phyloP scores from a whole-genome alignment of 2,888 invertebrate genomes.

The Incurvaria masculella region DNA sequence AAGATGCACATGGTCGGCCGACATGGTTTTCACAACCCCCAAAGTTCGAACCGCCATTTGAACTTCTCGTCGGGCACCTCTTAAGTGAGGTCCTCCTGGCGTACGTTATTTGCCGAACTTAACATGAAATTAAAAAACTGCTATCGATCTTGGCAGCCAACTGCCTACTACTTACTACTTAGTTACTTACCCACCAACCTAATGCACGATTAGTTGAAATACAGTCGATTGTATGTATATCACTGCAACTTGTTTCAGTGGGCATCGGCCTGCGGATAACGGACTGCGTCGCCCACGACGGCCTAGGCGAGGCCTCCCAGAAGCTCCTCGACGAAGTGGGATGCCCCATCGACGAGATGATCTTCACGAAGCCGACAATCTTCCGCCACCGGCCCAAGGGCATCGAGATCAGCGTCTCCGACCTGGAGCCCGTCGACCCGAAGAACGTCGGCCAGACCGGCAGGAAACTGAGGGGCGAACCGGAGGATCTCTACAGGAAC shows the following conservation, averaged over 20 bases:
- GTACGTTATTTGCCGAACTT: no score
- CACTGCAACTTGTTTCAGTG: constrained; percentile 51
- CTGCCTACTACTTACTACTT: no score
- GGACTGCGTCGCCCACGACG: constrained; percentile 77
- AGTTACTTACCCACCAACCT: no score
- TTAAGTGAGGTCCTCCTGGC: no score
- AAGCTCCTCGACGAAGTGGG: constrained; percentile 70
- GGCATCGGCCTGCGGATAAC: constrained; percentile 72
- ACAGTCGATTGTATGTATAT: no score
- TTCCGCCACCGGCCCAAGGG: constrained; percentile 37
- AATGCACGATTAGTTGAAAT: no score
- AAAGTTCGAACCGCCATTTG: no score
- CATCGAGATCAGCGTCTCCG: constrained; percentile 37
- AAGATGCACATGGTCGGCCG: no score
- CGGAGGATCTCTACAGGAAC: constrained; percentile 40
- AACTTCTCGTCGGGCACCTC: no score
- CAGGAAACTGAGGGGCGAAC: constrained; percentile 33
- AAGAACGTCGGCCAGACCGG: constrained; percentile 33
- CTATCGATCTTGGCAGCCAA: no score
- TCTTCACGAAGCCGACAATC: constrained; percentile 54
- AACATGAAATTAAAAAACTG: no score
- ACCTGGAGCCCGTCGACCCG: constrained; percentile 33
- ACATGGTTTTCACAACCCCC: no score
- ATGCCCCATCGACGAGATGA: constrained; percentile 68
- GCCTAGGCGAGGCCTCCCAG: constrained; percentile 71